These are phyloP conservation scores for Luperina testacea DNA, from an alignment of 2,888 invertebrate species.

Conservation along the genomic window DNA sequence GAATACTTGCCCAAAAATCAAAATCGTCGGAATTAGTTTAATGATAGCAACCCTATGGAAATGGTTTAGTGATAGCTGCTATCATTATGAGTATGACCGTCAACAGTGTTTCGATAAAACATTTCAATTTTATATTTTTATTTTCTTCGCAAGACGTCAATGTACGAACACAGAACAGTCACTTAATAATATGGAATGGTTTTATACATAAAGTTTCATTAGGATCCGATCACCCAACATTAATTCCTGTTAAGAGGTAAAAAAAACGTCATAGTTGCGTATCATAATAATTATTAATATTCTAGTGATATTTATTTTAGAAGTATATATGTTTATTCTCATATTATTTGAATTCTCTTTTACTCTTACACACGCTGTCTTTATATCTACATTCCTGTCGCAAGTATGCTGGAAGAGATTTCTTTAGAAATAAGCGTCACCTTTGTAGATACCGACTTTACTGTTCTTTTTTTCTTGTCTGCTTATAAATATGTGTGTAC, in stretches of 20 bases:
- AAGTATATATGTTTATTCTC: neutral
- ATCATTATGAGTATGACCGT: neutral
- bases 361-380: too few species aligned
- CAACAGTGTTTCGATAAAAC: neutral
- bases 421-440: too few species aligned
- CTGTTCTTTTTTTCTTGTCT: too few species aligned
- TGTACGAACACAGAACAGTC: neutral
- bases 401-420: too few species aligned
- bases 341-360: too few species aligned
- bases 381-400: too few species aligned
- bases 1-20: neutral
- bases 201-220: neutral
- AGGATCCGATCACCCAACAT: neutral
- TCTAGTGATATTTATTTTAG: neutral
- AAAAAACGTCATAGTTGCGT: neutral
- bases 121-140: neutral
- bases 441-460: too few species aligned
- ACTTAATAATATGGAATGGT: neutral
- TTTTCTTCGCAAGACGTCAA: neutral
- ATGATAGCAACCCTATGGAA: conserved; percentile 1
- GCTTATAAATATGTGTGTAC: too few species aligned
- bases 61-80: conserved; percentile 1
- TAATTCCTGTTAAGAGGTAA: neutral
- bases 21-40: neutral
- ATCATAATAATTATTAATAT: neutral